Conservation (phyloP, 1,140 invertebrate species). For the Orussus abietinus region DNA sequence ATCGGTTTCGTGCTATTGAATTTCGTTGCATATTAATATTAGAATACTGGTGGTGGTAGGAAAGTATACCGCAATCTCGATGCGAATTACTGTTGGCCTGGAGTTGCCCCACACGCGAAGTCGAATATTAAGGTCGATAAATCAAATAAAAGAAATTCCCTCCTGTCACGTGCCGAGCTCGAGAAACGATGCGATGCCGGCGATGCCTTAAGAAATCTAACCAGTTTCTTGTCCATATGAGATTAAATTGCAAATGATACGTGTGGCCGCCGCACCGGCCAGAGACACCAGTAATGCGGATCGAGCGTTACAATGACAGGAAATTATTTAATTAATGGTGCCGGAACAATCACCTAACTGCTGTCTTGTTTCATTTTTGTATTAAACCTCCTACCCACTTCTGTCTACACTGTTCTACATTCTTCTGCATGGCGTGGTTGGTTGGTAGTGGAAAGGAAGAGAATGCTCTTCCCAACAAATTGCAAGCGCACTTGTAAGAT, state of each 20-base stretch:
- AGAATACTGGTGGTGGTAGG: constrained; percentile 35
- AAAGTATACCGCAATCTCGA: constrained; percentile 33
- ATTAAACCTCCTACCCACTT: constrained; percentile 53
- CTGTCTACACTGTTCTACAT: constrained; percentile 58
- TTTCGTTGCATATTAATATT: constrained; percentile 16
- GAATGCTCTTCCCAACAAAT: constrained; percentile 68
- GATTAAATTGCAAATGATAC: too few species aligned
- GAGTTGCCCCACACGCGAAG: too few species aligned
- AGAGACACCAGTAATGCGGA: too few species aligned
- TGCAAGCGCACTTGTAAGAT: constrained; percentile 67
- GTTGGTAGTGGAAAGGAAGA: constrained; percentile 67
- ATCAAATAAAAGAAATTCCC: too few species aligned
- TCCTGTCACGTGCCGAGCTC: too few species aligned
- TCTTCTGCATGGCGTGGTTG: constrained; percentile 62
- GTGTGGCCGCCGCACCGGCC: too few species aligned
- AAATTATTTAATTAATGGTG: constrained; percentile 36
- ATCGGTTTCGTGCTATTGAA: constrained; percentile 29
- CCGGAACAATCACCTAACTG: constrained; percentile 51
- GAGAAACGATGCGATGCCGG: too few species aligned
- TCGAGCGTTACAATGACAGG: too few species aligned
- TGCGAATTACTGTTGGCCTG: constrained; percentile 38
- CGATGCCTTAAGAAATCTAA: too few species aligned
- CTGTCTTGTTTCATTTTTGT: constrained; percentile 53
- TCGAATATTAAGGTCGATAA: too few species aligned
- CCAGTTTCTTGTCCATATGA: too few species aligned